phyloP scores from a whole-genome alignment of 1,140 invertebrate genomes.

The Orchesella cincta region DNA sequence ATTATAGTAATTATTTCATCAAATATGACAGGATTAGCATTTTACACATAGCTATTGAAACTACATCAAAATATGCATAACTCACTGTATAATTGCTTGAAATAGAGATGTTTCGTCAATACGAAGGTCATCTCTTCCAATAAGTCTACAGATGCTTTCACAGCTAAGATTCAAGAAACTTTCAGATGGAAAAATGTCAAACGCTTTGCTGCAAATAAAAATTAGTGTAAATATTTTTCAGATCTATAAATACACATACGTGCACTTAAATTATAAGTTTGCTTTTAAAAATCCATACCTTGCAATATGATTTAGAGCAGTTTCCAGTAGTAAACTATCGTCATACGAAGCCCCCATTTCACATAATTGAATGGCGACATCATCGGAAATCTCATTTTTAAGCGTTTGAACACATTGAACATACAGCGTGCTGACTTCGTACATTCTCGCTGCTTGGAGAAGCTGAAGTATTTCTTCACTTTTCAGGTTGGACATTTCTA shows the following conservation, averaged over 20 bases:
- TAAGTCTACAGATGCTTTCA: not conserved
- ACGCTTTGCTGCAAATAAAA: not conserved
- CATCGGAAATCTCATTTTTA: not conserved
- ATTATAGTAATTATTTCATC: not conserved
- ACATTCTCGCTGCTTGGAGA: not conserved
- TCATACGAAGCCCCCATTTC: not conserved
- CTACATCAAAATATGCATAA: not conserved
- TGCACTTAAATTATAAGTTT: not conserved
- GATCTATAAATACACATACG: not conserved
- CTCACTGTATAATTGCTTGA: not conserved
- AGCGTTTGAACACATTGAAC: not conserved
- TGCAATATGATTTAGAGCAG: not conserved
- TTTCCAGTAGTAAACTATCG: not conserved
- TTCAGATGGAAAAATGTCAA: not conserved
- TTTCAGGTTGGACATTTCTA: not conserved
- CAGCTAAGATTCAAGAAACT: not conserved
- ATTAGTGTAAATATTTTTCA: not conserved
- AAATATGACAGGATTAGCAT: not conserved
- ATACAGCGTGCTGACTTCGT: not conserved
- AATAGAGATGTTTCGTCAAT: conserved; percentile 1
- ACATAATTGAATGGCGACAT: not conserved
- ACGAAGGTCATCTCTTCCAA: not conserved
- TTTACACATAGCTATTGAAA: not conserved
- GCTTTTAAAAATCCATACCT: conserved; percentile 9
- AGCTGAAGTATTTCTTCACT: not conserved